These are phyloP conservation scores for Megaustenia siamemsis DNA, from an alignment of 2,888 invertebrate genomes.

Conservation along the genomic window DNA sequence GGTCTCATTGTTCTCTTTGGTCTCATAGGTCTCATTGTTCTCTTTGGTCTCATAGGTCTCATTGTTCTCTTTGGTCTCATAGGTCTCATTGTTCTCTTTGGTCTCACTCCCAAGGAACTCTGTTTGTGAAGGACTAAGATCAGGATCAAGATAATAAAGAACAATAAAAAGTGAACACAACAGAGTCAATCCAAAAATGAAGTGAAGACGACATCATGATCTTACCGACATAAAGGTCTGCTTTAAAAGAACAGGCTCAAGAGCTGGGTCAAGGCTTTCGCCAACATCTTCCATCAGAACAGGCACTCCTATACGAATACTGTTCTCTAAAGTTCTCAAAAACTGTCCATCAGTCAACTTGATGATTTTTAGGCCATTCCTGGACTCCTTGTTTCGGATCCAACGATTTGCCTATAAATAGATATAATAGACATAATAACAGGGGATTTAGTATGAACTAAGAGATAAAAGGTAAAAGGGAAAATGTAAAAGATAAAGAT, in stretches of 20 bases:
- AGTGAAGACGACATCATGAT: background rate
- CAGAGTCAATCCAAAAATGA: background rate
- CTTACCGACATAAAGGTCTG: slow-evolving; percentile 88
- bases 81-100: no score
- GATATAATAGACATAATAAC: no score
- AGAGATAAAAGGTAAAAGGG: no score
- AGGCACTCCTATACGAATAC: slow-evolving; percentile 81
- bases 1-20: no score
- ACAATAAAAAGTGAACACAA: background rate
- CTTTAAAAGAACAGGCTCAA: slow-evolving; percentile 83
- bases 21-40: no score
- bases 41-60: no score
- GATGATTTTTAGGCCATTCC: slow-evolving; percentile 79
- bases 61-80: no score
- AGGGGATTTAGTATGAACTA: no score
- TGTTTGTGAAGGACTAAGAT: no score
- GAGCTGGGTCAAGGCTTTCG: slow-evolving; percentile 79
- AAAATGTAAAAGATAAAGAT: no score
- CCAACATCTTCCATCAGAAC: slow-evolving; percentile 80
- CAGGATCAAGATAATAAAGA: no score
- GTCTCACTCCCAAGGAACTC: no score
- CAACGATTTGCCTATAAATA: slow-evolving; percentile 80
- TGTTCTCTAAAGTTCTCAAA: slow-evolving; percentile 80
- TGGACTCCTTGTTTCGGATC: slow-evolving; percentile 78
- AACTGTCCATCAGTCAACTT: slow-evolving; percentile 80